Evolutionary conservation across 2,113 vertebrate genomes (phyloP).

Genomic region (Melanostigma gelatinosum): DNA sequence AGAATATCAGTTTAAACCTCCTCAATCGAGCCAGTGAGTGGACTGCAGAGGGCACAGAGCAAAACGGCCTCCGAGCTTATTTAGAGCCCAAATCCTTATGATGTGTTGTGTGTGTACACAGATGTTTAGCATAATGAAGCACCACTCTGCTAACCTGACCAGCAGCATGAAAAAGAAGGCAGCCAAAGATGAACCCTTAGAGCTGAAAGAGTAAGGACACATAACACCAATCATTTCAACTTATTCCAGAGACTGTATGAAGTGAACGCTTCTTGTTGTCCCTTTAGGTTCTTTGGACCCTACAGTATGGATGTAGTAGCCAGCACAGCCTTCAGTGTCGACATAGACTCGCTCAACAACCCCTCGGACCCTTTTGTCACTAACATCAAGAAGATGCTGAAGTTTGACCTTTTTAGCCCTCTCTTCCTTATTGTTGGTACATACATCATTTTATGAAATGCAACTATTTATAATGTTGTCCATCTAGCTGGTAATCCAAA

Average conservation of each 20-base stretch:
- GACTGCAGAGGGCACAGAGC: no score
- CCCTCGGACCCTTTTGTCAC: conserved; percentile 82
- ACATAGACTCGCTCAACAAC: conserved; percentile 84
- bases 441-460: background rate
- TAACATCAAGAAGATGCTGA: conserved; percentile 84
- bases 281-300: conserved; percentile 70
- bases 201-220: conserved; percentile 78
- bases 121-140: conserved; percentile 85
- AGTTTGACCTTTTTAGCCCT: conserved; percentile 77
- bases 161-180: conserved; percentile 76
- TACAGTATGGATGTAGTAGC: conserved; percentile 85
- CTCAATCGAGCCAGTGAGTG: background rate
- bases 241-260: background rate
- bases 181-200: conserved; percentile 66
- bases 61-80: no score
- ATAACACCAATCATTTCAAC: background rate
- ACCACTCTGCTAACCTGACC: conserved; percentile 80
- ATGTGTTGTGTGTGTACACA: conserved; percentile 38
- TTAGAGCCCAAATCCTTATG: background rate
- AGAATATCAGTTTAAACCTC: background rate
- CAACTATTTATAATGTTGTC: background rate
- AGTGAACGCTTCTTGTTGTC: background rate
- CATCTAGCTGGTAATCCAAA: background rate
- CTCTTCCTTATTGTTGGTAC: conserved; percentile 76
- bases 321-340: conserved; percentile 85